Evolutionary conservation across 2,888 invertebrate genomes (phyloP).

Genomic region (Drosophila histrio): DNA sequence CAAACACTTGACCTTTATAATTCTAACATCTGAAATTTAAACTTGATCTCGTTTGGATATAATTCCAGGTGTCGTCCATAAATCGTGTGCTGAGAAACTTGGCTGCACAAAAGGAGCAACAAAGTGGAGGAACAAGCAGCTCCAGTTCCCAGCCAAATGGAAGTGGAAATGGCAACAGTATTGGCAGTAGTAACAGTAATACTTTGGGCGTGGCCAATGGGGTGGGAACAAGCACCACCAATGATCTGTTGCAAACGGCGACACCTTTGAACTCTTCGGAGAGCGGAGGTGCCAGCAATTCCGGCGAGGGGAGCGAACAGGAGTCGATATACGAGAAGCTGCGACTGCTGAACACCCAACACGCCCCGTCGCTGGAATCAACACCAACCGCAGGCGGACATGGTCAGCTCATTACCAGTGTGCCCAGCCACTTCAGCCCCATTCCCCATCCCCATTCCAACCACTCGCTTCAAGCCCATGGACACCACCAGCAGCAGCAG

Average conservation of each 20-base stretch:
- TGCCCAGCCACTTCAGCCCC: conserved; percentile 51
- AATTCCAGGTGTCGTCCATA: conserved; percentile 86
- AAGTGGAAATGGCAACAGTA: conserved; percentile 21
- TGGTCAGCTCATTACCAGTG: conserved; percentile 43
- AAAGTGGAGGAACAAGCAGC: conserved; percentile 44
- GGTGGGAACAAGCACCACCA: conserved; percentile 7
- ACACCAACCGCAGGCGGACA: conserved; percentile 39
- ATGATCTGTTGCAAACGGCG: conserved; percentile 69
- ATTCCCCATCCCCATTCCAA: conserved; percentile 47
- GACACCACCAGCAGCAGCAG: conserved; percentile 51
- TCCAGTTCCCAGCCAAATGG: conserved; percentile 17
- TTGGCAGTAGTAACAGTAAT: conserved; percentile 11
- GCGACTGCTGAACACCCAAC: conserved; percentile 78
- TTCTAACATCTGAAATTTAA: too few species aligned
- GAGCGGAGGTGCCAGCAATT: conserved; percentile 73
- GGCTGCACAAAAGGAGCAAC: conserved; percentile 94
- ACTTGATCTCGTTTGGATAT: not conserved
- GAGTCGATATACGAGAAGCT: conserved; percentile 82
- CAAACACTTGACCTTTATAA: too few species aligned
- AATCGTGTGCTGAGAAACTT: conserved; percentile 98
- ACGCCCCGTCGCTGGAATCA: conserved; percentile 42
- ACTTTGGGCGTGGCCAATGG: conserved; percentile 6
- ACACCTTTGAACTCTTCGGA: conserved; percentile 81
- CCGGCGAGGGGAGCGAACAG: conserved; percentile 70
- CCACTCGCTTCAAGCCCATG: conserved; percentile 35